Conservation (phyloP, 2,113 vertebrate species). For the Sorex araneus region DNA sequence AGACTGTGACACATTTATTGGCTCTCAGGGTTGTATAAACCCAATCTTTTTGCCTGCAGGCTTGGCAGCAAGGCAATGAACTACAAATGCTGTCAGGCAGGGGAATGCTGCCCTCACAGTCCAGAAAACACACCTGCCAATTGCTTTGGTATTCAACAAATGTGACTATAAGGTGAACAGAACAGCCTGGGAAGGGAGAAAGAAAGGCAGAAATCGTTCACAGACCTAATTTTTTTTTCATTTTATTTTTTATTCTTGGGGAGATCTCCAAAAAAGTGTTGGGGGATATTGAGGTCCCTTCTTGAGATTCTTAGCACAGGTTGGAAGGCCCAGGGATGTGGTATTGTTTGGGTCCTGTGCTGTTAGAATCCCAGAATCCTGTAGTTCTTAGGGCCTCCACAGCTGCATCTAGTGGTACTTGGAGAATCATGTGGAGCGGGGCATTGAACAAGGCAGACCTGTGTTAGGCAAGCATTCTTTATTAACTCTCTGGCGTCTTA, state of each 20-base stretch:
- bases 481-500: no score
- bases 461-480: no score
- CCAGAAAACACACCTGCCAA: slow-evolving; percentile 37
- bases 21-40: slow-evolving; percentile 7
- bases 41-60: slow-evolving; percentile 29
- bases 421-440: no score
- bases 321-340: no score
- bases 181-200: background rate
- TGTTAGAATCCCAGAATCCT: no score
- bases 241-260: background rate
- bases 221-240: background rate
- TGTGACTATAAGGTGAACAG: slow-evolving; percentile 39
- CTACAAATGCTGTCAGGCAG: slow-evolving; percentile 17
- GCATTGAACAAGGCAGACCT: no score
- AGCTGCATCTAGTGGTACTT: no score
- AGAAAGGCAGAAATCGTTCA: slow-evolving; percentile 16
- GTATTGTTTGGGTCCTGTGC: no score
- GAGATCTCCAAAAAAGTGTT: no score
- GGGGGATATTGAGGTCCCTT: no score
- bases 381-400: no score
- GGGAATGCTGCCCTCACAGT: slow-evolving; percentile 52
- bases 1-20: slow-evolving; percentile 13
- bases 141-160: slow-evolving; percentile 42
- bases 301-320: no score
- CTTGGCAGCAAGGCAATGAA: slow-evolving; percentile 51